Evolutionary conservation across 2,113 vertebrate species (phyloP), one percentile per base, ranked within the genome.

Genomic region (Eptatretus burgeri): DNA sequence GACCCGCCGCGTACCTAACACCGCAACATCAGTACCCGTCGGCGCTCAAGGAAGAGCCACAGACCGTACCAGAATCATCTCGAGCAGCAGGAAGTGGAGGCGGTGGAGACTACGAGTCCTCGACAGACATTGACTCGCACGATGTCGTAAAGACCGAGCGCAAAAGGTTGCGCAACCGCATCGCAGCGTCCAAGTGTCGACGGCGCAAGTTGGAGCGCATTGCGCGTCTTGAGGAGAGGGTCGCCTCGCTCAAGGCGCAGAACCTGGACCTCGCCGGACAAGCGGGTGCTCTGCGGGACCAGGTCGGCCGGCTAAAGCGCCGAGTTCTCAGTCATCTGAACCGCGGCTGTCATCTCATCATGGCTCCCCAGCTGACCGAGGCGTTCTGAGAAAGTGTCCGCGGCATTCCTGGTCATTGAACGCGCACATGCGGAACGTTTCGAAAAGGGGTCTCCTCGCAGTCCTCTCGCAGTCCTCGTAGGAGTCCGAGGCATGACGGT

Each of bases 261-360:
- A 98, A 98, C 81, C 93, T 87, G 9, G 89, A 94, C 73, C 81
- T 98, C 66, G 79, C 89, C 66, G 93, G 88, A 71, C 93, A 89
- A 13, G 91, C 91, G 72, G 93, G 91, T 75, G 78, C 88, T 85
- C 77, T 98, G 73, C 85, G 91, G 68, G 91, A 95, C 74, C 89
- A 98, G 79, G 91, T 98, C 76, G 88, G 89, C 64, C 89, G 95
- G 77, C 85, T 98, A 70, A 95, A 95, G 74, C 91, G 95, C 78
- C 95, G 95, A 76, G 89, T 98, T 76, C 93, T 98, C 89, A 91
- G 95, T 79, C 91, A 98, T 76, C 87, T 98, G 71, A 94, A 93
- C 79, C 93, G 89, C 72, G 91, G 91, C 64, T 98, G 91, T 72
- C 89, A 95, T 72, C 85, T 98, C 27, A 41, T 41, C 27, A 41